Conservation (phyloP, 1,140 invertebrate species). For the Bombus sylvicola region DNA sequence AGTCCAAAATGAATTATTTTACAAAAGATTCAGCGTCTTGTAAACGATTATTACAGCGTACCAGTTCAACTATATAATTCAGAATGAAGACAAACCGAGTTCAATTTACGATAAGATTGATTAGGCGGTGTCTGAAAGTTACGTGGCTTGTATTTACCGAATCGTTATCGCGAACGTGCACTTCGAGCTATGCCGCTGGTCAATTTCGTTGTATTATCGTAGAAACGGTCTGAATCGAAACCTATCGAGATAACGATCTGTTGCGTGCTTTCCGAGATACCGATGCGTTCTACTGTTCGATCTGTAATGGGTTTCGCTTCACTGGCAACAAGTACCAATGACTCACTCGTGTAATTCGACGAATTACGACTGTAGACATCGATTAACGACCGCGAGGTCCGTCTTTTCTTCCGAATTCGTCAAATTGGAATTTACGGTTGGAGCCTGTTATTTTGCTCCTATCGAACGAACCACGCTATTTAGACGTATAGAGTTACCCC, state of each 20-base stretch:
- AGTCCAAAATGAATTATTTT: too few relatives aligned
- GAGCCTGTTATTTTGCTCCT: background rate
- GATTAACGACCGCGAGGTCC: conserved; percentile 3
- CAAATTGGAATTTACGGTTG: background rate
- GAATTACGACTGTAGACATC: conserved; percentile 26
- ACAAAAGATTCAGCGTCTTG: background rate
- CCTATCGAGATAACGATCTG: conserved; percentile 23
- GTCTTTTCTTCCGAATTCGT: background rate
- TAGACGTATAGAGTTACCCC: background rate
- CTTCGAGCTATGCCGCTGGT: background rate
- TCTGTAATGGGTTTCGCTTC: conserved; percentile 47
- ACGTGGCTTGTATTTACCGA: background rate
- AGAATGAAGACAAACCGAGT: background rate
- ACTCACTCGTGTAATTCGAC: conserved; percentile 43
- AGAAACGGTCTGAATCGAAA: background rate
- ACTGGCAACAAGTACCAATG: conserved; percentile 21
- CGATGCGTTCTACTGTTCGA: conserved; percentile 31
- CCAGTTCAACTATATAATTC: background rate
- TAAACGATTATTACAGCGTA: background rate
- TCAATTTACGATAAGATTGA: background rate
- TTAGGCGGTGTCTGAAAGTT: background rate
- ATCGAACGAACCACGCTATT: background rate
- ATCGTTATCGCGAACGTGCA: background rate
- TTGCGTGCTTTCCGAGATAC: conserved; percentile 27
- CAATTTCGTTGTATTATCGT: background rate